Conservation (phyloP, 1,140 invertebrate genomes). For the Lepidurus apus region DNA sequence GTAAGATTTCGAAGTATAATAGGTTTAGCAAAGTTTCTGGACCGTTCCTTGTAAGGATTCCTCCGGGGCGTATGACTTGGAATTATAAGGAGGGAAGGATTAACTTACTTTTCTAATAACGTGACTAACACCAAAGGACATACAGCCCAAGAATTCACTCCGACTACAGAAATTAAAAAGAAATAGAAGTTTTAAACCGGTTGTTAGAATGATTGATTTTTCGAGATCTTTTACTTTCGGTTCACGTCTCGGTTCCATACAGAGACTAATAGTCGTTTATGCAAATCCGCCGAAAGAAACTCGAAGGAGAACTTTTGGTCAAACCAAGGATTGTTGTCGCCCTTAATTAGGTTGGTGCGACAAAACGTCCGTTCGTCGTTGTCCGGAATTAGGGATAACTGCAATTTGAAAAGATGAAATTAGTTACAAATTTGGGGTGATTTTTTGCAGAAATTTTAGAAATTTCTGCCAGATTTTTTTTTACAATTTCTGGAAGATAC, state of each 20-base stretch:
- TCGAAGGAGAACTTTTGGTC: slow-evolving; percentile 52
- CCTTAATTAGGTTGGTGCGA: slow-evolving; percentile 46
- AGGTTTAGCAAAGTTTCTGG: not conserved
- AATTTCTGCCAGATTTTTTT: not conserved
- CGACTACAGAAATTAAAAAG: slow-evolving; percentile 52
- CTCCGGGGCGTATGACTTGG: not conserved
- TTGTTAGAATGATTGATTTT: slow-evolving; percentile 2
- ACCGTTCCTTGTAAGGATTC: not conserved
- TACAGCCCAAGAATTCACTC: slow-evolving; percentile 72
- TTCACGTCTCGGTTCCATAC: slow-evolving; percentile 49
- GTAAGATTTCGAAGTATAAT: not conserved
- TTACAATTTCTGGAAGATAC: not conserved
- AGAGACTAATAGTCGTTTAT: slow-evolving; percentile 49
- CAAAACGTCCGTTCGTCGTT: slow-evolving; percentile 47
- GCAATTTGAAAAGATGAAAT: slow-evolving; percentile 28
- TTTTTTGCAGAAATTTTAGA: not conserved
- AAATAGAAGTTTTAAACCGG: not conserved
- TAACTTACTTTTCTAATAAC: slow-evolving; percentile 55
- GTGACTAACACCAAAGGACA: slow-evolving; percentile 66
- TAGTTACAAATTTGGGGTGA: not conserved
- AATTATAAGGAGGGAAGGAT: not conserved
- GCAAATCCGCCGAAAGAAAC: slow-evolving; percentile 46
- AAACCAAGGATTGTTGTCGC: slow-evolving; percentile 47
- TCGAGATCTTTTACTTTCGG: slow-evolving; percentile 43
- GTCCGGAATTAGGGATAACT: slow-evolving; percentile 45